Base-by-base conservation (phyloP, 2,888 invertebrate genomes). In the Eurois occulta region DNA sequence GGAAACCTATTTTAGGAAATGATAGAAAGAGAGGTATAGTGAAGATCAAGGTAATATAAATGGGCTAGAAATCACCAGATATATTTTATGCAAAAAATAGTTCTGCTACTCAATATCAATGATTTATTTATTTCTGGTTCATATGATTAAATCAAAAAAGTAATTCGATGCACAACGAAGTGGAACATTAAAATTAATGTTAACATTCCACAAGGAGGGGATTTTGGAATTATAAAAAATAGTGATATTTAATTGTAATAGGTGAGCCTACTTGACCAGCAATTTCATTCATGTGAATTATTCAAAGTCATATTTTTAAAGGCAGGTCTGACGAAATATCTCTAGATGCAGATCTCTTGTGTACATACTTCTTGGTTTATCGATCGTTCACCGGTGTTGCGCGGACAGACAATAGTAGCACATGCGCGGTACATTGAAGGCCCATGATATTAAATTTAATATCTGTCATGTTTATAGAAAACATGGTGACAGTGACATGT, bases 371-470 rank as follows among this genome's bases (percentile, higher is more conserved):
- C 75, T 78, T 66, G 24, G 21, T 72, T 78, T 92, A 95, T 95
- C 91, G 96, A 95, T 95, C 90, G 80, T 71, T 55, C 78, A 76
- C 79, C 87, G 87, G 87, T 89, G 91, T 84, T 94, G 94, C 95
- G 95, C 95, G 92, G 86, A 81, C 86, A 89, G 90, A 78, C 62
- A 86, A 90, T 90, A 41, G 80, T 79, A 75, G 90, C 91, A 93
- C 87, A 88, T 88, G 87, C 87, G 87, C 87, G 75, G 94, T 94
- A 66, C 43, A 58, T 13, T 43, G 72, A 28, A 16, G 55, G 48
- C 21, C 32, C 21, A n/a, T 60, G 38, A 55, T 75, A 41, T n/a
- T n/a, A n/a, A n/a, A 77, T 66, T 65, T 35, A 46, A 41, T 32
- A 69, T n/a, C 70, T 78, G 83, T 77, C 75, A 80, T 62, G 41